Base-by-base conservation (phyloP, 2,888 invertebrate genomes). In the Charanyca ferruginea region DNA sequence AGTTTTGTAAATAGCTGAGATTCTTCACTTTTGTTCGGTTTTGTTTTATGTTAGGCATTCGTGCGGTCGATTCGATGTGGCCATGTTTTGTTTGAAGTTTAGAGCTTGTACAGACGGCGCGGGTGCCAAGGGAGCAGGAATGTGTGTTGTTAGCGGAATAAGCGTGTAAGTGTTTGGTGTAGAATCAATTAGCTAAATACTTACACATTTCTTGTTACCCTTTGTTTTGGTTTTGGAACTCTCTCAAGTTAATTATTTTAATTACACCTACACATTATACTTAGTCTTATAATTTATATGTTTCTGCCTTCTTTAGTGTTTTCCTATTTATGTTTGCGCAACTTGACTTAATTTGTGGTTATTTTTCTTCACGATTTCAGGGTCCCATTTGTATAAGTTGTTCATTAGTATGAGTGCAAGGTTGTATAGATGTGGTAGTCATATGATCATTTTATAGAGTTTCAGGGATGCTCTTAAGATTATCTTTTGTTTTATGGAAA, bases 21-120 rank as follows among this genome's bases (percentile, higher is more conserved):
- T 80, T 80, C 80, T 67, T 77, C 23, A 45, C 53, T 52, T 70
- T 82, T 69, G 68, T 81, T 16, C 51, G 13, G 73, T 47, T 71
- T 80, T 83, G 83, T 84, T 85, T 80, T 60, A 66, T 77, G 73
- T 74, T 81, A 65, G 35, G 72, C 78, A 73, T 77, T 81, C 58
- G 77, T 59, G 54, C 65, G 45, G 57, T 68, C 58, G 49, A 78
- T 83, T 83, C 48, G 77, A 58, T 41, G 44, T 38, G 57, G 63
- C 22, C 59, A 41, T 41, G 61, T 51, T 63, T 69, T 61, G 67
- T 77, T 81, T 72, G 76, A 76, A 68, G 64, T 77, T 79, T 42
- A 32, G 51, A 75, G 41, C 16, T 51, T 45, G 23, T 53, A 22
- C 73, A 65, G 55, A 53, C 23, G 49, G 38, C 2, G 42, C 22